Percentiles rank a stretch among this genome's conserved stretches.
Evolutionary conservation across 2,888 invertebrate genomes (phyloP).

Genomic region (Meteorus cinctellus): DNA sequence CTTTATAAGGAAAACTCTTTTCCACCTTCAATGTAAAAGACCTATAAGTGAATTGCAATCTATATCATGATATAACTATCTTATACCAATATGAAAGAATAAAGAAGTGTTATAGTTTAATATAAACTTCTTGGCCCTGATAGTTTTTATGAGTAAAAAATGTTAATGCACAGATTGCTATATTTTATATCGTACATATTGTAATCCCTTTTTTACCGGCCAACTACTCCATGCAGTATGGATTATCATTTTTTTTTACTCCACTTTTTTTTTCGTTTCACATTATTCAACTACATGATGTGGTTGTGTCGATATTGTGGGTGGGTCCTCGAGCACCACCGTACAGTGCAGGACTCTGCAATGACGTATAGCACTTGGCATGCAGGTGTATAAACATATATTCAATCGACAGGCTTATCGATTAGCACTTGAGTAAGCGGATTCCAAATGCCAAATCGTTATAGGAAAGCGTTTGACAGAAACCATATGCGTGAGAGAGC

Average conservation of each 20-base stretch:
- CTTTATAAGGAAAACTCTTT: conserved; percentile 45
- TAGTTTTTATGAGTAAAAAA: not conserved
- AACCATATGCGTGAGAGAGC: not conserved
- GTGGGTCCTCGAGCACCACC: not conserved
- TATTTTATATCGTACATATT: not conserved
- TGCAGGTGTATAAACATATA: not conserved
- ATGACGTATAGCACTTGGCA: not conserved
- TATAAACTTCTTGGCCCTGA: not conserved
- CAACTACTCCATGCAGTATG: not conserved
- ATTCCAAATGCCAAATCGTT: not conserved
- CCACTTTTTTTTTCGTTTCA: not conserved
- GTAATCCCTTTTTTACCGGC: not conserved
- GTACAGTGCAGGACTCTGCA: not conserved
- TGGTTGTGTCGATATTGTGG: not conserved
- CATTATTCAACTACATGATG: not conserved
- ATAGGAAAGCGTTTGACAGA: not conserved
- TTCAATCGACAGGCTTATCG: conserved; percentile 15
- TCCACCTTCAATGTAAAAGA: not conserved
- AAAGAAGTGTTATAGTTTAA: not conserved
- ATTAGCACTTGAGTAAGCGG: not conserved
- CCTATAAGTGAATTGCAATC: not conserved
- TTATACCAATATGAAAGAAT: not conserved
- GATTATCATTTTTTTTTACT: not conserved
- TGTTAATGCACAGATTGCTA: not conserved
- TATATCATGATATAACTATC: not conserved